Evolutionary conservation across 30 jellyfish, hydroid and myxozoan species (phyloP).

Genomic region (Aurelia aurita complex sp. Pacific): DNA sequence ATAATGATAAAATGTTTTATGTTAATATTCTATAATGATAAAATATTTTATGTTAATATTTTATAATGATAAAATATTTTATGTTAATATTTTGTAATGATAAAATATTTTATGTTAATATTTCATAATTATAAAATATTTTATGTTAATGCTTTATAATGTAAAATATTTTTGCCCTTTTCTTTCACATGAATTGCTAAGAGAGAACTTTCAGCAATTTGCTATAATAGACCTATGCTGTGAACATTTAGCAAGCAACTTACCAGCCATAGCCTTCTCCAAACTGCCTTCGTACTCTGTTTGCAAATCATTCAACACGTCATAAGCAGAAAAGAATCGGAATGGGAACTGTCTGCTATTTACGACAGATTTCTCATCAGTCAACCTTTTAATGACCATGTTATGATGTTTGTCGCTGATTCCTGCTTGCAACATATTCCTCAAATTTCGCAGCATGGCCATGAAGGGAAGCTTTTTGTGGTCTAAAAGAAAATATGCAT

Average conservation of each 20-base stretch:
- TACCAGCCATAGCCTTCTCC: slow-evolving; percentile 33
- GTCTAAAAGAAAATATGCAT: slow-evolving; percentile 33
- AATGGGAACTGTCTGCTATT: slow-evolving; percentile 94
- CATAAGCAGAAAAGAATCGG: slow-evolving; percentile 93
- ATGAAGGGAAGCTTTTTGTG: slow-evolving; percentile 91
- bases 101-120: no score
- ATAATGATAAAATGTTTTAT: no score
- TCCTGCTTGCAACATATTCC: slow-evolving; percentile 91
- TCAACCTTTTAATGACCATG: slow-evolving; percentile 54
- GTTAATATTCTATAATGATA: no score
- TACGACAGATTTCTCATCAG: slow-evolving; percentile 86
- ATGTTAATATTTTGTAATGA: no score
- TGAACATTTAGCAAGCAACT: neutral
- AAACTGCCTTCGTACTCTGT: slow-evolving; percentile 1
- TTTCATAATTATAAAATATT: no score
- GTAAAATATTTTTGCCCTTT: no score
- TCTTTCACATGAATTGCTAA: no score
- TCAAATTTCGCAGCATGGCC: slow-evolving; percentile 94
- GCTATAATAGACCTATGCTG: no score
- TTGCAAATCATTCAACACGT: slow-evolving; percentile 66
- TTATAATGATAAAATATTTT: no score
- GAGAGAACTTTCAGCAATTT: no score
- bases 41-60: no score
- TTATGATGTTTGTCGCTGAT: slow-evolving; percentile 78
- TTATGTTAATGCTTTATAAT: no score